Evolutionary conservation across 2,113 vertebrate genomes (phyloP), one percentile per base, ranked within the genome.

Genomic region (Leucopsar rothschildi): DNA sequence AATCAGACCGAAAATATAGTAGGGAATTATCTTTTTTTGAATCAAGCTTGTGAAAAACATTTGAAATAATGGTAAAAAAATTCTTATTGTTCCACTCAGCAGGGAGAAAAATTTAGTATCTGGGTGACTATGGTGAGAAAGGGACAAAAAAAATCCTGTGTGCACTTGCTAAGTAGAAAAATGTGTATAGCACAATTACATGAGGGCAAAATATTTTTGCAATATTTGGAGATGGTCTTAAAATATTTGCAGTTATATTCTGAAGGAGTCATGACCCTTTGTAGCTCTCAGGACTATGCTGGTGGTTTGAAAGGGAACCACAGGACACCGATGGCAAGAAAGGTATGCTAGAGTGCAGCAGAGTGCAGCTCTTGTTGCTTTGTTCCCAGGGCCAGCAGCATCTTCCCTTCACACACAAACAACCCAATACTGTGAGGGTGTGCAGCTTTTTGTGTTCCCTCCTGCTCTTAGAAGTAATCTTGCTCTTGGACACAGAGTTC

Each of bases 1-100:
- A 98, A 98, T 98, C 98, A 98, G 97, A 96, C 96, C 1, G 39
- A 98, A 98, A 98, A 98, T 97, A 97, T 94, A 96, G 93, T 91
- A 95, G 95, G 75, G 97, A 97, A 95, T 97, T 98, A 97, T 97
- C 96, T 92, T 93, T 98, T 98, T 97, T 96, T 95, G 96, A 98
- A 97, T 98, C 97, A 97, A 94, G 97, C 97, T 96, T 94, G 93
- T 97, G 94, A 98, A 97, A 98, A 98, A 97, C 96, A 96, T 97
- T 97, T 95, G 97, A 96, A 98, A 96, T 98, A 96, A 97, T 92
- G 90, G 90, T 90, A 89, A 94, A 94, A 94, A 95, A 95, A 66
- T 16, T 80, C 69, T 90, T 78, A 96, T 97, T 98, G 97, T 98
- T 97, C 80, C 65, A 75, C 97, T 95, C 96, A 88, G 97, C 92